A percentile compares a stretch with the other conserved stretches of the same genome.
Conservation (phyloP, 2,797 vertebrate species). For the Bryconaethiops microstoma region DNA sequence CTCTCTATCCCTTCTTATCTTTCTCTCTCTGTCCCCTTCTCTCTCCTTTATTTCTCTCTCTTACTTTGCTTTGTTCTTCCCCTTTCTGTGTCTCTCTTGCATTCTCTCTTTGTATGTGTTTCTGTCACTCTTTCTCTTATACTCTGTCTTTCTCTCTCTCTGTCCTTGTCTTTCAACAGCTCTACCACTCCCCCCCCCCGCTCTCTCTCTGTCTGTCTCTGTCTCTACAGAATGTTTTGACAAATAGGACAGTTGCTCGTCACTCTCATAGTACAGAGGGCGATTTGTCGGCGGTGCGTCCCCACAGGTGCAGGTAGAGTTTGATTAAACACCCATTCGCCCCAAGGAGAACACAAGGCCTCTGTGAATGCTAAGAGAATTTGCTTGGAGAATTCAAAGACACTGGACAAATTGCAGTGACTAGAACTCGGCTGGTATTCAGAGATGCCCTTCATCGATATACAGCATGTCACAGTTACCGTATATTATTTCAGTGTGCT, state of each 20-base stretch:
- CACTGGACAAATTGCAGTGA: neutral
- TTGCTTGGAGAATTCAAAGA: slow-evolving; percentile 20
- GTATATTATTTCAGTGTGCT: neutral
- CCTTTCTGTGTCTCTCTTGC: neutral
- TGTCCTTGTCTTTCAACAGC: neutral
- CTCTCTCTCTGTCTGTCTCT: neutral
- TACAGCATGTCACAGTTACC: slow-evolving; percentile 1
- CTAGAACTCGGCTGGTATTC: slow-evolving; percentile 14
- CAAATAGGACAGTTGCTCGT: neutral
- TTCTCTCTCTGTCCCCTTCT: neutral
- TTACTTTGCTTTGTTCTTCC: neutral
- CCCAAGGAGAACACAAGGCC: slow-evolving; percentile 28
- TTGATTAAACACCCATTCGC: slow-evolving; percentile 46
- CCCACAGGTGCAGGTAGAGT: slow-evolving; percentile 24
- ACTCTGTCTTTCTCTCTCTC: slow-evolving; percentile 6
- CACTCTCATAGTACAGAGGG: slow-evolving; percentile 30
- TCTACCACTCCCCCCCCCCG: neutral
- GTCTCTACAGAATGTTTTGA: neutral
- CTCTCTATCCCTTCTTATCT: neutral
- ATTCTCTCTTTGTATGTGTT: neutral
- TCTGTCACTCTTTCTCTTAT: neutral
- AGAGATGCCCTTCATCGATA: slow-evolving; percentile 22
- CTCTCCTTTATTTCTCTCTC: too few relatives aligned
- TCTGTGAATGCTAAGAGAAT: slow-evolving; percentile 38
- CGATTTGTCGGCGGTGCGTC: slow-evolving; percentile 14